Conservation (phyloP, 2,888 invertebrate genomes). For the Pandemis corylana region DNA sequence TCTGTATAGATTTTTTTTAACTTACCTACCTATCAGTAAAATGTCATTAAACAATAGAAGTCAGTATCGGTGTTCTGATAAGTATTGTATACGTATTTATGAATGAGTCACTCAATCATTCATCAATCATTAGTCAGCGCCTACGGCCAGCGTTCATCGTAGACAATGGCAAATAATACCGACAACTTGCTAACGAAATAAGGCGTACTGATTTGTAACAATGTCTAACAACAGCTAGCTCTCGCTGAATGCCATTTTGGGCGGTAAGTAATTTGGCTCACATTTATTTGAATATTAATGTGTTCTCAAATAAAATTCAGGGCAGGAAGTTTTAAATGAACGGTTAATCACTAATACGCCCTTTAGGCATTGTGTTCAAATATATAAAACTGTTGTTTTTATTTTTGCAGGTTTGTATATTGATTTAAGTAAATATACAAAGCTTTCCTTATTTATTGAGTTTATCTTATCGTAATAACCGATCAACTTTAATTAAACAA, state of each 20-base stretch:
- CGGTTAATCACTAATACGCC: not conserved
- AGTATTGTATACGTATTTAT: conserved; percentile 65
- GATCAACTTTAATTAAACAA: not conserved
- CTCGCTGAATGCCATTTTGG: conserved; percentile 18
- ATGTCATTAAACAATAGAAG: conserved; percentile 34
- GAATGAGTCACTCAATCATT: conserved; percentile 75
- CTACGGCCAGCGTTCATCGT: conserved; percentile 57
- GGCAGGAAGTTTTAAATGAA: not conserved
- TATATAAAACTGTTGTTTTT: not conserved
- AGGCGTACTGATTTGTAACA: conserved; percentile 50
- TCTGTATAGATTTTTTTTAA: not conserved
- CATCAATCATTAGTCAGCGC: conserved; percentile 74
- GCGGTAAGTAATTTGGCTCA: not conserved
- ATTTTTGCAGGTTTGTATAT: not conserved
- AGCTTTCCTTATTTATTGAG: too few relatives aligned
- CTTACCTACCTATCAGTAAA: conserved; percentile 27
- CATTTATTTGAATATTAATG: not conserved
- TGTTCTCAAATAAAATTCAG: not conserved
- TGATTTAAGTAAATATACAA: too few relatives aligned
- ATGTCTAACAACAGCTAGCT: conserved; percentile 43
- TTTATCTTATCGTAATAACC: too few relatives aligned
- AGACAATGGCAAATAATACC: conserved; percentile 60
- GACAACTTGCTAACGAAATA: conserved; percentile 56
- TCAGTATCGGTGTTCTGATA: conserved; percentile 51
- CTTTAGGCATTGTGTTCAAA: not conserved